Evolutionary conservation across 2,797 vertebrate genomes (phyloP).

Genomic region (Enteromius thamalakanensis): DNA sequence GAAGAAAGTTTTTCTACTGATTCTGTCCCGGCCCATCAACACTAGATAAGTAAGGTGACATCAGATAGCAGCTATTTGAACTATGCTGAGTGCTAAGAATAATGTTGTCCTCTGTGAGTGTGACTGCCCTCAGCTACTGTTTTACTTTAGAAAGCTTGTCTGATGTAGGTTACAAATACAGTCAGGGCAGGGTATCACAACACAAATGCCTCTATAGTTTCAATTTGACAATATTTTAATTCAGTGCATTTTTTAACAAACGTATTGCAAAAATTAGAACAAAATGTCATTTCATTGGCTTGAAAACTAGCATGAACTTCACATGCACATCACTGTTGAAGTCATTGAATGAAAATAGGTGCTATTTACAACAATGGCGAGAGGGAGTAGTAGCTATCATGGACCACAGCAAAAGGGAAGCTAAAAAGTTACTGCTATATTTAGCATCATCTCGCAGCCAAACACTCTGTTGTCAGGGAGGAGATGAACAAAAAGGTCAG

Average conservation of each 20-base stretch:
- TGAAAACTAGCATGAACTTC: not conserved
- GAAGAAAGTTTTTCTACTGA: conserved; percentile 19
- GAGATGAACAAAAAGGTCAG: conserved; percentile 42
- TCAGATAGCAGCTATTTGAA: conserved; percentile 43
- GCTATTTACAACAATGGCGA: conserved; percentile 54
- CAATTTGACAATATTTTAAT: not conserved
- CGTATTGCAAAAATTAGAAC: not conserved
- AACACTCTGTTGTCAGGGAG: conserved; percentile 62
- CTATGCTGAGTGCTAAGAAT: conserved; percentile 51
- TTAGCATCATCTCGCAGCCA: conserved; percentile 58
- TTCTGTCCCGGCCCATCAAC: conserved; percentile 22
- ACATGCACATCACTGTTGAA: not conserved
- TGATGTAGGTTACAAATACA: conserved; percentile 33
- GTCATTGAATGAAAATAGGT: conserved; percentile 58
- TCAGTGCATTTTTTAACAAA: not conserved
- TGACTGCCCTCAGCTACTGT: conserved; percentile 46
- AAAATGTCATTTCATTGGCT: not conserved
- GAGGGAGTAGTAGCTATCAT: conserved; percentile 21
- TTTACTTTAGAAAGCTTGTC: conserved; percentile 36
- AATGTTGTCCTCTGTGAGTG: conserved; percentile 27
- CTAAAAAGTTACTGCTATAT: conserved; percentile 60
- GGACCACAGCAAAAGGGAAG: conserved; percentile 54
- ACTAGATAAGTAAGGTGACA: conserved; percentile 39
- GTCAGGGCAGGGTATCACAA: conserved; percentile 19
- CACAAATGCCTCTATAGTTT: not conserved